A percentile compares a stretch with the other conserved stretches of the same genome.
These are phyloP conservation scores for Bujurquina vittata DNA, from an alignment of 2,113 vertebrate genomes.

Conservation along the genomic window DNA sequence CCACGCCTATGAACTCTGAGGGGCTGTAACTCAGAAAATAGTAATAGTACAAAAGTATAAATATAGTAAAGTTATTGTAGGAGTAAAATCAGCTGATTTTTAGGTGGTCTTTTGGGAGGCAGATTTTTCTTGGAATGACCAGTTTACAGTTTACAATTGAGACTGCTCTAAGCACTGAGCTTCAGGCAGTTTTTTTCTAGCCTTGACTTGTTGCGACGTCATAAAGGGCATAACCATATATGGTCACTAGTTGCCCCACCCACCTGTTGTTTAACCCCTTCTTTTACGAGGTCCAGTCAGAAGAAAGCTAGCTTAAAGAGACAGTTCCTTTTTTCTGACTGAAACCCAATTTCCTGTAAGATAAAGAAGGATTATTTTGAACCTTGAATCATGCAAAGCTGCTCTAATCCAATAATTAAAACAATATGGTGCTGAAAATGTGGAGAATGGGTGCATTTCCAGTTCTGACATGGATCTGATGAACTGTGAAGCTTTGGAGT, in stretches of 20 bases:
- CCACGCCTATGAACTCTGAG: accelerated
- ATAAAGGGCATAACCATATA: neutral
- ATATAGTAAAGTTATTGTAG: too few relatives aligned
- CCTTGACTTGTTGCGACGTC: neutral
- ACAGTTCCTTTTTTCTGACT: too few relatives aligned
- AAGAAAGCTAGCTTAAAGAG: neutral
- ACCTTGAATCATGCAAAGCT: neutral
- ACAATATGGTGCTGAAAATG: neutral
- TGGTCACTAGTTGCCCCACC: neutral
- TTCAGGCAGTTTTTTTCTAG: neutral
- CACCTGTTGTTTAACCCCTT: neutral
- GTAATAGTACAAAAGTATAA: too few relatives aligned
- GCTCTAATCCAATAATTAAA: neutral
- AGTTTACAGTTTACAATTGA: neutral
- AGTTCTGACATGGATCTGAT: too few relatives aligned
- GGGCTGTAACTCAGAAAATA: neutral
- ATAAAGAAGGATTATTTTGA: neutral
- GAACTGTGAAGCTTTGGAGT: too few relatives aligned
- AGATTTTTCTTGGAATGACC: neutral
- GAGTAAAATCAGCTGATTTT: too few relatives aligned
- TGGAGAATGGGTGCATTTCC: too few relatives aligned
- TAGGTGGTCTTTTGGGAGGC: too few relatives aligned
- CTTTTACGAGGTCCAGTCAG: neutral
- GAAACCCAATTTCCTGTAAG: neutral
- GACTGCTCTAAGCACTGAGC: neutral